These are phyloP conservation scores for Bubo blakistoni DNA, from an alignment of 2,113 vertebrate species.

Conservation along the genomic window DNA sequence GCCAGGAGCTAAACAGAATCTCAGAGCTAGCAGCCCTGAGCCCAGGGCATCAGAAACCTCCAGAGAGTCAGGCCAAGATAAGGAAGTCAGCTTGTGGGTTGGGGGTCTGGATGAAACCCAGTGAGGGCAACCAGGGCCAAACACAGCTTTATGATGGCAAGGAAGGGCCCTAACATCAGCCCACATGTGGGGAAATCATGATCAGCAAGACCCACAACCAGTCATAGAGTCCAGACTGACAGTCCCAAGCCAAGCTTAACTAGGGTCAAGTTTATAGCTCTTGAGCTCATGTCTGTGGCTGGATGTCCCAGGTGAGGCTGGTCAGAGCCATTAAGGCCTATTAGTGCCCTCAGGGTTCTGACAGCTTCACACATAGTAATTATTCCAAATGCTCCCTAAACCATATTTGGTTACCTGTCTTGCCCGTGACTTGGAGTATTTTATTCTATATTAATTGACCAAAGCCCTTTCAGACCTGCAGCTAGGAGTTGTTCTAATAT, in stretches of 20 bases:
- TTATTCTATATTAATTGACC: not conserved
- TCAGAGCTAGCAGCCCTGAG: not conserved
- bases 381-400: not conserved
- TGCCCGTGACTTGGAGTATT: not conserved
- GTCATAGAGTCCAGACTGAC: not conserved
- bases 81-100: not conserved
- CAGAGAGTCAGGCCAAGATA: not conserved
- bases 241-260: not conserved
- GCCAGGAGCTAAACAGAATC: not conserved
- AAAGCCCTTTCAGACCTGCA: not conserved
- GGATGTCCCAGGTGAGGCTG: not conserved
- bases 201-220: not conserved
- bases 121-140: not conserved
- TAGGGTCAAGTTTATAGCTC: not conserved
- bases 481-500: not conserved
- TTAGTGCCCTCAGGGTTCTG: not conserved
- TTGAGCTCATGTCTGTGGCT: not conserved
- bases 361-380: not conserved
- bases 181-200: rapidly evolving
- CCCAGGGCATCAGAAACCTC: not conserved
- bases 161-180: not conserved
- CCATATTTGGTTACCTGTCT: not conserved
- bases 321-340: not conserved
- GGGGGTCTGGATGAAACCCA: not conserved
- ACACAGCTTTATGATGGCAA: not conserved